Percentiles rank a stretch among this genome's conserved stretches.
Evolutionary conservation across 2,888 invertebrate species (phyloP).

Genomic region (Smittia sp.): DNA sequence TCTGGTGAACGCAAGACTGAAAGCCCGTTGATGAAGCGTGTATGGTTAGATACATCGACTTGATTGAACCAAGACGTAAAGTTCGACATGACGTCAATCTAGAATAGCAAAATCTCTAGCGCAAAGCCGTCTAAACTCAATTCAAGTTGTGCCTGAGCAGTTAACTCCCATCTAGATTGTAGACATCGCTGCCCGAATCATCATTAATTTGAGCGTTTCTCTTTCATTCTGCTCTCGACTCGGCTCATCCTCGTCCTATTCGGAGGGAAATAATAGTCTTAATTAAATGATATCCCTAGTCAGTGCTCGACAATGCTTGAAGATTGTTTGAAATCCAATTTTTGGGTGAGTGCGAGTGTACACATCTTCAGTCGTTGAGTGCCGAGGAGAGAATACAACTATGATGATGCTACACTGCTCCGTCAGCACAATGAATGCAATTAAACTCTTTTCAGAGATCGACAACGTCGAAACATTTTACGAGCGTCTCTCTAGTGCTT

Average conservation of each 20-base stretch:
- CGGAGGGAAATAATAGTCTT: slow-evolving; percentile 33
- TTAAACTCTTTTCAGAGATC: slow-evolving; percentile 40
- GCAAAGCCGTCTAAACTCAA: too few species aligned
- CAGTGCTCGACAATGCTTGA: slow-evolving; percentile 25
- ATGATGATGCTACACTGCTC: slow-evolving; percentile 24
- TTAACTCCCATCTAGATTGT: not conserved
- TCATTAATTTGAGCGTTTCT: slow-evolving; percentile 12
- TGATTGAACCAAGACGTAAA: too few species aligned
- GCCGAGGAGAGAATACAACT: not conserved
- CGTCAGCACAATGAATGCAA: slow-evolving; percentile 41
- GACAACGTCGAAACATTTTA: not conserved
- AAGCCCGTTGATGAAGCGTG: not conserved
- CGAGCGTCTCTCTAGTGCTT: slow-evolving; percentile 21
- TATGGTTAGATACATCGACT: too few species aligned
- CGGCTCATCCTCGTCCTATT: not conserved
- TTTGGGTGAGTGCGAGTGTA: slow-evolving; percentile 26
- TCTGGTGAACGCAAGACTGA: too few species aligned
- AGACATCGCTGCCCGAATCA: not conserved
- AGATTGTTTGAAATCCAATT: slow-evolving; percentile 28
- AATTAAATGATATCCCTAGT: slow-evolving; percentile 40
- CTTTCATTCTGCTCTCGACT: slow-evolving; percentile 2
- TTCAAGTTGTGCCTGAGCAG: too few species aligned
- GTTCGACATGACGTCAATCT: too few species aligned
- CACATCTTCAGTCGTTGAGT: not conserved
- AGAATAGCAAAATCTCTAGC: too few species aligned